A percentile compares a stretch with the other conserved stretches of the same genome.
phyloP scores from a whole-genome alignment of 1,140 invertebrate species.

The Lordiphosa mommai region DNA sequence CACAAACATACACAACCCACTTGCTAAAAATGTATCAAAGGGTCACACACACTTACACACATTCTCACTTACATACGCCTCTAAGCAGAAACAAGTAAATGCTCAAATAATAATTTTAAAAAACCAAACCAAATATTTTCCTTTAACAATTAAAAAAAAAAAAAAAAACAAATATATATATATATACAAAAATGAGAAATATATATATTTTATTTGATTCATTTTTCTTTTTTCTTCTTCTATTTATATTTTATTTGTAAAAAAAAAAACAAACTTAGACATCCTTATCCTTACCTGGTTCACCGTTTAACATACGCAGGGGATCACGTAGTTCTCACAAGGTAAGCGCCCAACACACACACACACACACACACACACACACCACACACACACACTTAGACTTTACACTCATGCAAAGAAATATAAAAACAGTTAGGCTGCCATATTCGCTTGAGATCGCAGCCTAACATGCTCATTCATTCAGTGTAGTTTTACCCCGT shows the following conservation, averaged over 20 bases:
- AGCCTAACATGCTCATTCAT: no score
- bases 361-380: slow-evolving; percentile 27
- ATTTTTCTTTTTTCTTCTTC: slow-evolving; percentile 77
- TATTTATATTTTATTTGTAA: slow-evolving; percentile 73
- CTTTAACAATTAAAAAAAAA: not conserved
- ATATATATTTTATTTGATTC: slow-evolving; percentile 73
- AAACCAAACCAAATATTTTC: not conserved
- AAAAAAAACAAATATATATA: slow-evolving; percentile 44
- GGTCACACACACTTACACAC: slow-evolving; percentile 4
- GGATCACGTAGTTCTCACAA: slow-evolving; percentile 95
- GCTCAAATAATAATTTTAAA: slow-evolving; percentile 6
- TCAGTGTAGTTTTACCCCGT: no score
- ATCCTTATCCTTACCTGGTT: slow-evolving; percentile 96
- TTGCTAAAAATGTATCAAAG: no score
- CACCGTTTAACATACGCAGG: slow-evolving; percentile 94
- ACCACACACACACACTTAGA: slow-evolving; percentile 13
- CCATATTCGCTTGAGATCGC: no score
- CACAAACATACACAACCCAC: slow-evolving; percentile 19
- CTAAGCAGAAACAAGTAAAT: slow-evolving; percentile 9
- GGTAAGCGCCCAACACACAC: slow-evolving; percentile 82
- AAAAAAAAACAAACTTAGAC: slow-evolving; percentile 84
- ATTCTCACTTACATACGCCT: slow-evolving; percentile 10
- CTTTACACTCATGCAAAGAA: slow-evolving; percentile 6
- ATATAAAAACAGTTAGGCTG: no score
- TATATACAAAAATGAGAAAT: slow-evolving; percentile 47